Percentiles rank a stretch among this genome's conserved stretches.
These are phyloP conservation scores for Phrynocephalus vlangalii DNA, from an alignment of 2,797 vertebrate genomes.

Conservation along the genomic window DNA sequence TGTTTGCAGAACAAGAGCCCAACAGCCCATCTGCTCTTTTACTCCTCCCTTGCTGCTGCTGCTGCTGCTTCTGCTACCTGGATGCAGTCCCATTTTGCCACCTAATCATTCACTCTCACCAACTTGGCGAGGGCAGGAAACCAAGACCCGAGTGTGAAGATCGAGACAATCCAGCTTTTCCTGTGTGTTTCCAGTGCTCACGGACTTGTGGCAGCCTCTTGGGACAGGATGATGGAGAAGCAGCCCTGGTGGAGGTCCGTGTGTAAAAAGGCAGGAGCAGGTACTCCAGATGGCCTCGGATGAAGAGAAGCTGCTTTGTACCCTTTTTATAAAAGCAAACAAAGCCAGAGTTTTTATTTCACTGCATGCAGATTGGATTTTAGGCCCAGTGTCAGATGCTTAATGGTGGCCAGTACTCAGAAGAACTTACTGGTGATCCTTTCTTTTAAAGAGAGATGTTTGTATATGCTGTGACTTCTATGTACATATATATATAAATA, in stretches of 20 bases:
- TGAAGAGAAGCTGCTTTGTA: constrained; percentile 53
- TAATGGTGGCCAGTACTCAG: constrained; percentile 15
- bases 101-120: neutral
- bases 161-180: too few relatives aligned
- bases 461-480: constrained; percentile 83
- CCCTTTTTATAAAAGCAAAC: neutral
- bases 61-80: too few relatives aligned
- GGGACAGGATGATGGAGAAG: neutral
- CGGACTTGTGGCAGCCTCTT: accelerated
- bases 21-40: neutral
- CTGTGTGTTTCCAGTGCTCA: neutral
- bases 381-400: neutral
- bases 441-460: constrained; percentile 28
- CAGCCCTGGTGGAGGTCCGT: neutral
- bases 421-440: constrained; percentile 45
- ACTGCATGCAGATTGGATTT: constrained; percentile 14
- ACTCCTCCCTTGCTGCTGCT: neutral
- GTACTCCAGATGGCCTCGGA: neutral
- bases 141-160: neutral
- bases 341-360: neutral
- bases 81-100: neutral
- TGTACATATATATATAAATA: constrained; percentile 69
- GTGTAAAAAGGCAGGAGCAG: neutral
- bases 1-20: constrained; percentile 37
- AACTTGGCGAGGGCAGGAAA: too few relatives aligned